Base-by-base conservation (phyloP, 2,888 invertebrate genomes). In the Acrobasis repandana region DNA sequence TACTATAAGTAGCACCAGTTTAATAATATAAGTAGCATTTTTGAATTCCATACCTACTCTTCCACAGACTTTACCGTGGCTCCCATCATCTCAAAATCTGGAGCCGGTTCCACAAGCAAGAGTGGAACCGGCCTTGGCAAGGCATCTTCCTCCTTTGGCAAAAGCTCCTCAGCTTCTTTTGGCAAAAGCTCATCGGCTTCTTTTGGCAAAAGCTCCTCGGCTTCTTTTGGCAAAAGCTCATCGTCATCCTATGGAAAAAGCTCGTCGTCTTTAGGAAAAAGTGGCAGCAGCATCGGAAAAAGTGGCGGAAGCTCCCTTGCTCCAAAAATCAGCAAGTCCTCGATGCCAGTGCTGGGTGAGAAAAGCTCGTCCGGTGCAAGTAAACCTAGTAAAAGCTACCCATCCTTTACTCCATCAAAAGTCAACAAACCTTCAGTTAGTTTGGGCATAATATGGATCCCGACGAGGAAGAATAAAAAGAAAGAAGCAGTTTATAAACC, bases 361-460 rank as follows among this genome's bases (percentile, higher is more conserved):
- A 70, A 69, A 62, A 56, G 38, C 9, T 36, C 61, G 6, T 28
- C 61, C 9, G 65, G 68, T 28, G 72, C 78, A 43, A 14, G 14
- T 14, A 43, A 43, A 43, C 43, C 43, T 5, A 80, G 67, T 36
- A 84, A 83, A 71, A 80, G 69, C 43, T 82, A 83, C 63, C 65
- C 80, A 6, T 73, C 81, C 0, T 81, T 76, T 49, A 74, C 64
- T 56, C 68, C 68, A 15, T 75, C 83, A 1, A 86, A 84, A 64
- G 78, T 62, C 61, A 77, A 68, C 20, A 89, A 88, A 69, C 68
- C 80, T 0, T 69, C 79, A 0, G 66, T 83, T 6, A 79, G 78
- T 15, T 85, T 91, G 56, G 88, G 89, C 2, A 80, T 92, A 58
- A 79, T 92, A 69, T 92, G 90, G 91, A 62, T 92, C 64, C 91